Percentiles rank a stretch among this genome's conserved stretches.
These are phyloP conservation scores for Oasisia sp. DNA, from an alignment of 2,888 invertebrate species.

Conservation along the genomic window DNA sequence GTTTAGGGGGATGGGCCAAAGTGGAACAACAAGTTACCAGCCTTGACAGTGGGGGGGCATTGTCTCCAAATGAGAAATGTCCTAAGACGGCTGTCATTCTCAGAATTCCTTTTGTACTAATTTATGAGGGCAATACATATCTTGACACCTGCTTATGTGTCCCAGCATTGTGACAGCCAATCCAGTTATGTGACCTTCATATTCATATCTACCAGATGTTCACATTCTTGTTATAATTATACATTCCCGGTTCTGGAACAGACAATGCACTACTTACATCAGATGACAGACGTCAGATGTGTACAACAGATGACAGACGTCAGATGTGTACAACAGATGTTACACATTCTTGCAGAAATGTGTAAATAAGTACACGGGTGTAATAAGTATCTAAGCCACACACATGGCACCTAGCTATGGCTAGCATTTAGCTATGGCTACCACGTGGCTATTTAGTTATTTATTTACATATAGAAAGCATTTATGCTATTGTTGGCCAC, in stretches of 20 bases:
- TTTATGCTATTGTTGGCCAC: too few relatives aligned
- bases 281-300: too few relatives aligned
- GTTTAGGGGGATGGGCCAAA: neutral
- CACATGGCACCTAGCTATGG: too few relatives aligned
- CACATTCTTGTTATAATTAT: neutral
- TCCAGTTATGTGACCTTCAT: neutral
- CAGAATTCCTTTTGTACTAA: neutral
- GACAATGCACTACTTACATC: too few relatives aligned
- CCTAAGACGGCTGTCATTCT: neutral
- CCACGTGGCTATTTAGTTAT: too few relatives aligned
- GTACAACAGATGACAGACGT: too few relatives aligned
- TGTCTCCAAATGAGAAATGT: neutral
- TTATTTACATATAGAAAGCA: too few relatives aligned
- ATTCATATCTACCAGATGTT: neutral
- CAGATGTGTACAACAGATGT: too few relatives aligned
- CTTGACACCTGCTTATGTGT: neutral
- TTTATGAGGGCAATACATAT: neutral
- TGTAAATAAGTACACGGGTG: too few relatives aligned
- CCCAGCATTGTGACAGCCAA: neutral
- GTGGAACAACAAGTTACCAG: neutral
- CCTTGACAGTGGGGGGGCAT: neutral
- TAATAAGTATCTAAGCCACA: too few relatives aligned
- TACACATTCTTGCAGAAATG: too few relatives aligned
- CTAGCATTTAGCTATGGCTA: too few relatives aligned
- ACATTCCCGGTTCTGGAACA: neutral